Base-by-base conservation (phyloP, 2,113 vertebrate genomes). In the Clarias batrachus region DNA sequence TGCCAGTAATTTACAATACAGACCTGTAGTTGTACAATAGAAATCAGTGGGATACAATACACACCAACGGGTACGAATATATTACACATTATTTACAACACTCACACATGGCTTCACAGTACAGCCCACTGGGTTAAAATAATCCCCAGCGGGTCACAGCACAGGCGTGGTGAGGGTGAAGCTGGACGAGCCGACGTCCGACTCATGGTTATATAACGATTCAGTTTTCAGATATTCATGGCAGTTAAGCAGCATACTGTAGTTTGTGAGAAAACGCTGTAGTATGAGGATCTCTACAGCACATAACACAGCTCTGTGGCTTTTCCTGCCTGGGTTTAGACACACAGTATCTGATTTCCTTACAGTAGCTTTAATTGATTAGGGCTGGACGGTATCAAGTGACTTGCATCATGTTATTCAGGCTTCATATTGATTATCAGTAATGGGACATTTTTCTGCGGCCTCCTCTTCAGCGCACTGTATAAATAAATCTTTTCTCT, bases 291-390 rank as follows among this genome's bases (percentile, higher is more conserved):
- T 57, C 19, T 80, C 14, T 23, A 54, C 41, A 68, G 41, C 13
- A 10, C 27, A 2, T 66, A 54, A 33, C 41, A 2, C 25, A 83
- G 9, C 65, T 52, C 33, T 52, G 63, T 59, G 81, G n/a, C n/a
- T 68, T 68, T 33, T 71, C 6, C 52, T 23, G 66, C 59, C 82
- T 83, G 37, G 17, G 65, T 63, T 85, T 66, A 54, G 14, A 79
- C 60, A 13, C 56, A 79, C 25, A n/a, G 62, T 85, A 80, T 80
- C 84, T 70, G 62, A 80, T 86, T 86, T 70, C 62, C 37, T n/a
- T 57, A 52, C 48, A 80, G 5, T 54, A 80, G 37, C 16, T 79
- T 60, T 54, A 63, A 80, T 59, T 68, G 84, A 86, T 86, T 80
- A n/a, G 52, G 27, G 62, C 21, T 80, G 62, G 30, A 57, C 19